Conservation (phyloP, 37 sponge, comb jelly and placozoan species). For the Spongilla lacustris region DNA sequence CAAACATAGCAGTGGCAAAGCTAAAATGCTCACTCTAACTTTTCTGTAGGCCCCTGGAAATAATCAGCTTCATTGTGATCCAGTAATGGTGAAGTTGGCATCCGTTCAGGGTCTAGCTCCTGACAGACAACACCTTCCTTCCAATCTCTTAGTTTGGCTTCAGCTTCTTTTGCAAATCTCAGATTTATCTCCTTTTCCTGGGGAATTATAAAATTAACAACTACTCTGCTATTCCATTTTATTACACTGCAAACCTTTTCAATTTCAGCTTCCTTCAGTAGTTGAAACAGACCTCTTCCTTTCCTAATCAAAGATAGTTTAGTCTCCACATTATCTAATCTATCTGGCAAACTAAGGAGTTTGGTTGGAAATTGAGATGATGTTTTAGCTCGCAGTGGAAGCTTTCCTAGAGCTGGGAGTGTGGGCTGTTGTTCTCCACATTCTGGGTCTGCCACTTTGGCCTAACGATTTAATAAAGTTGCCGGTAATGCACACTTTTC, state of each 20-base stretch:
- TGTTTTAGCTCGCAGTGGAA: constrained; percentile 13
- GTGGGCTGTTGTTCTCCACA: neutral
- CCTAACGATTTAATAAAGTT: neutral
- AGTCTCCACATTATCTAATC: constrained; percentile 7
- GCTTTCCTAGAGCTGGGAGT: neutral
- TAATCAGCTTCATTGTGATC: neutral
- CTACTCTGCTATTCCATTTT: neutral
- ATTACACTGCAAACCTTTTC: neutral
- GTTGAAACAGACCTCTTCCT: constrained; percentile 32
- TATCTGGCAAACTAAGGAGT: constrained; percentile 1
- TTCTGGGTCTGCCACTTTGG: neutral
- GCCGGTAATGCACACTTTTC: neutral
- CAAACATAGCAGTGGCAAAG: neutral
- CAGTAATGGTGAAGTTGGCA: too few species aligned
- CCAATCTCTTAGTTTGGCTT: neutral
- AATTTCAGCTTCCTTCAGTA: constrained; percentile 13
- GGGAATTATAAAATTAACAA: neutral
- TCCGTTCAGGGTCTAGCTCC: neutral
- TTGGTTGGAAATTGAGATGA: constrained; percentile 51
- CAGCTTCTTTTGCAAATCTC: neutral
- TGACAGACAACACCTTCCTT: neutral
- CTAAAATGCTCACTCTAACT: neutral
- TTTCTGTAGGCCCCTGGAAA: neutral
- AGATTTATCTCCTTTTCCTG: neutral
- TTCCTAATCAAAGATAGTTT: constrained; percentile 4